Evolutionary conservation across 2,797 vertebrate genomes (phyloP).

Genomic region (Labeo calbasu): DNA sequence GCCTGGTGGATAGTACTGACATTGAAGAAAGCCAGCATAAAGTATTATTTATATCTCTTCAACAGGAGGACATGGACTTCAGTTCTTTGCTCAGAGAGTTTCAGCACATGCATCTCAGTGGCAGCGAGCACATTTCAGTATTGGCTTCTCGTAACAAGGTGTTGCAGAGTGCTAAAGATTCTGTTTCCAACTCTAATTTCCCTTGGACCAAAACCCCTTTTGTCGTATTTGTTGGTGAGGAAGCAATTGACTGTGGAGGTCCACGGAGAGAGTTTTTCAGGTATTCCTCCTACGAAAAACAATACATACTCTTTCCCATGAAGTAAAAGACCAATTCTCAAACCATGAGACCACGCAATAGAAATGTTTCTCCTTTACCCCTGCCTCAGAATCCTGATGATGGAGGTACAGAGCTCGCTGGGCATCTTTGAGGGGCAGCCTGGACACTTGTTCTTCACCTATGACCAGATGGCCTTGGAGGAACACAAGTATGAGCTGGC

Average conservation of each 20-base stretch:
- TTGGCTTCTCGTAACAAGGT: conserved; percentile 45
- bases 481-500: conserved; percentile 71
- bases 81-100: conserved; percentile 52
- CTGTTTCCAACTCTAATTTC: conserved; percentile 60
- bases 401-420: conserved; percentile 67
- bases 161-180: conserved; percentile 41
- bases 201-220: conserved; percentile 63
- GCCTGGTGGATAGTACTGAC: neutral
- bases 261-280: conserved; percentile 74
- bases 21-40: neutral
- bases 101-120: conserved; percentile 45
- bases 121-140: conserved; percentile 22
- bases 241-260: conserved; percentile 53
- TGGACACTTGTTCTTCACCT: conserved; percentile 70
- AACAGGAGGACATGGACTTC: conserved; percentile 52
- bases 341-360: neutral
- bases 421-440: conserved; percentile 71
- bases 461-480: conserved; percentile 70
- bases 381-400: conserved; percentile 67
- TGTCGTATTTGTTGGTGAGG: conserved; percentile 67
- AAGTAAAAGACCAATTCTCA: neutral
- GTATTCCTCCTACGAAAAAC: conserved; percentile 54
- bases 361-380: neutral
- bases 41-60: neutral
- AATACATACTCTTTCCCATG: neutral